Evolutionary conservation across 1,140 invertebrate species (phyloP), one percentile per base, ranked within the genome.

Genomic region (Bombus sibiricus): DNA sequence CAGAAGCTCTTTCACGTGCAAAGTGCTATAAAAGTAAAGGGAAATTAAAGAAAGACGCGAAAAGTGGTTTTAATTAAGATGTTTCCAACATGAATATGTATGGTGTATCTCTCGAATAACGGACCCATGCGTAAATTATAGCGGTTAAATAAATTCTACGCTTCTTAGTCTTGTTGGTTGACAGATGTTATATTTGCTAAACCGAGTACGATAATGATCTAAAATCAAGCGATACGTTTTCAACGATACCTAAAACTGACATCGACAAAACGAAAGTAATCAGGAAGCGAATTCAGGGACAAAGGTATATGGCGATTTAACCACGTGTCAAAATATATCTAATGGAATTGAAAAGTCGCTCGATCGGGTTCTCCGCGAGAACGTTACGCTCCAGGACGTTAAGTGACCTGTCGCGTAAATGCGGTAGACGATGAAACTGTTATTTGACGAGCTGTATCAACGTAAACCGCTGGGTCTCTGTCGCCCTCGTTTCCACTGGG

Each of bases 401-500:
- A 90, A 90, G 85, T 90, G 88, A 90, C 89, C 83, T 88, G 86
- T 90, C 86, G 82, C 64, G 64, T 66, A 83, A 76, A 81, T 79
- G 81, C 66, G 86, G 73, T 66, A 72, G 80, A 82, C 81, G 83
- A 86, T 81, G 89, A 79, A 90, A 88, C 89, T 82, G 89, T 90
- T 90, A 90, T 90, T 90, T 90, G 89, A 90, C 86, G 86, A 90
- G 75, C 86, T 90, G 86, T 83, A 90, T 84, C 86, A 88, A 90
- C 87, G 81, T 86, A 88, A 90, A 90, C 86, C 89, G 77, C 57
- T 68, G 71, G 41, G 62, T 82, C 62, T 53, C 79, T 80, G 57
- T 83, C 82, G 78, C 73, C 72, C 62, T 71, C 86, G 66, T 59
- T 78, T 81, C 88, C 85, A 28, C 57, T 32, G 86, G 89, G 89